Evolutionary conservation across 2,888 invertebrate genomes (phyloP).

Genomic region (Minunthozetes semirufus): DNA sequence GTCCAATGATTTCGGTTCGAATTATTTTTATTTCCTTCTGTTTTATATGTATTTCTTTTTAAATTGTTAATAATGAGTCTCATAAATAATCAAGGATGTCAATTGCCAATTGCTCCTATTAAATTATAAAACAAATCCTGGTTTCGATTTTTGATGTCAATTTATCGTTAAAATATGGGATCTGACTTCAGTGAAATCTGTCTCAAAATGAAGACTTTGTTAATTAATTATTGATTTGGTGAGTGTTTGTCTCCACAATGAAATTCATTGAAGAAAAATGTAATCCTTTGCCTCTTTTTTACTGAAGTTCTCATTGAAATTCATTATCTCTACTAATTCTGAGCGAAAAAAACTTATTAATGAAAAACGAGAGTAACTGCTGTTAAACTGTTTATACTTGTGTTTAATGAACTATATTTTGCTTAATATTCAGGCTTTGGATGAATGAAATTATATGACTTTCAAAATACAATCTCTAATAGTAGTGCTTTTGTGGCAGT

Average conservation of each 20-base stretch:
- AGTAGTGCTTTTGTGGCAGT: not conserved
- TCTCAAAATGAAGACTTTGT: not conserved
- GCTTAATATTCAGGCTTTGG: not conserved
- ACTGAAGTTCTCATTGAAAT: not conserved
- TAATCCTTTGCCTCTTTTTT: not conserved
- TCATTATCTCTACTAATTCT: not conserved
- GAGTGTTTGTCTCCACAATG: no score
- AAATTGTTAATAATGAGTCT: no score
- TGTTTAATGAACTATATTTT: slow-evolving; percentile 6
- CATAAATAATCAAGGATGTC: no score
- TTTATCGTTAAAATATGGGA: no score
- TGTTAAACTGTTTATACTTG: not conserved
- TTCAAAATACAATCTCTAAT: not conserved
- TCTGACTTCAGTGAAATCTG: not conserved
- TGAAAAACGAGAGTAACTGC: no score
- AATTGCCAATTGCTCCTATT: no score
- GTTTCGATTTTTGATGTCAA: no score
- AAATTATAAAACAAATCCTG: no score
- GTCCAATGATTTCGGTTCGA: no score
- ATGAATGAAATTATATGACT: not conserved
- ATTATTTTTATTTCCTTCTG: no score
- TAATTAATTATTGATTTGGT: slow-evolving; percentile 1
- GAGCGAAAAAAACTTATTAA: not conserved
- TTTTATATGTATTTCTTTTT: no score
- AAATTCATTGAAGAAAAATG: no score